A percentile compares a stretch with the other conserved stretches of the same genome.
These are phyloP conservation scores for Pygoscelis antarcticus DNA, from an alignment of 2,113 vertebrate genomes.

Conservation along the genomic window DNA sequence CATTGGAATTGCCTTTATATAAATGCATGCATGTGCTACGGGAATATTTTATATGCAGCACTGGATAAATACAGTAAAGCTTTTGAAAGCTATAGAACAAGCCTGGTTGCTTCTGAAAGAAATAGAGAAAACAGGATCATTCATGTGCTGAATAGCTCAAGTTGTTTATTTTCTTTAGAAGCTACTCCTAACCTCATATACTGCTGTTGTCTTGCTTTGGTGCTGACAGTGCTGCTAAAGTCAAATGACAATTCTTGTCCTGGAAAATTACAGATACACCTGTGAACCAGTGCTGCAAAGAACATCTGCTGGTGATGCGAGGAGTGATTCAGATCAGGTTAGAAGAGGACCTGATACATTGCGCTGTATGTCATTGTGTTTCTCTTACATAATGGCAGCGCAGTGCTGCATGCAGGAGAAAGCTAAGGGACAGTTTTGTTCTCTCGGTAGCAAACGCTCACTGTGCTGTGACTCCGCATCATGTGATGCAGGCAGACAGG, in stretches of 20 bases:
- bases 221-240: not conserved
- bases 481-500: not conserved
- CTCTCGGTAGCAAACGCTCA: not conserved
- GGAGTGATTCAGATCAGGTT: rapidly evolving
- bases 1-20: not conserved
- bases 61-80: not conserved
- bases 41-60: not conserved
- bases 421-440: not conserved
- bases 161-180: not conserved
- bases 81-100: not conserved
- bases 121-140: not conserved
- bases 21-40: not conserved
- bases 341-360: rapidly evolving
- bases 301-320: rapidly evolving
- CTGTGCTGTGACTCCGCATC: not conserved
- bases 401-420: not conserved
- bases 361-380: not conserved
- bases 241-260: not conserved
- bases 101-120: not conserved
- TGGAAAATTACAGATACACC: not conserved
- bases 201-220: not conserved
- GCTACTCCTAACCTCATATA: not conserved
- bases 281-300: not conserved
- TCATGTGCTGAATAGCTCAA: not conserved
- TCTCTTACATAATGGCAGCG: not conserved